Conservation (phyloP, 2,797 vertebrate species). For the Cossypha caffra region DNA sequence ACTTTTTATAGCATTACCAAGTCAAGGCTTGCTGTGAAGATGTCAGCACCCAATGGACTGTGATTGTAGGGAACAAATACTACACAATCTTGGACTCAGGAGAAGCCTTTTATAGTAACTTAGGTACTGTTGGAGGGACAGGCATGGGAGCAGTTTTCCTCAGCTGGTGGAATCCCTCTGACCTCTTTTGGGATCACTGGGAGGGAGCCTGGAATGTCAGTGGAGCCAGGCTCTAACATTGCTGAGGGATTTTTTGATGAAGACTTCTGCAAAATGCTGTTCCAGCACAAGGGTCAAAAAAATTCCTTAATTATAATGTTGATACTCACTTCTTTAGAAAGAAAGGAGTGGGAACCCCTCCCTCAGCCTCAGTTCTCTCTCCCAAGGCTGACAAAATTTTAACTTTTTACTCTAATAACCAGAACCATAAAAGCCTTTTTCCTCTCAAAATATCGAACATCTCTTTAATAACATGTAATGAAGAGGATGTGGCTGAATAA, state of each 20-base stretch:
- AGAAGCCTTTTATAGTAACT: conserved; percentile 30
- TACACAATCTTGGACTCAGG: background rate
- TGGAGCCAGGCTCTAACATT: background rate
- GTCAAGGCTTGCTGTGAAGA: background rate
- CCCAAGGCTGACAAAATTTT: background rate
- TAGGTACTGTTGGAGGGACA: background rate
- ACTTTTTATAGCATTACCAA: background rate
- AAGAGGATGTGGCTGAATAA: conserved; percentile 69
- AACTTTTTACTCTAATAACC: conserved; percentile 13
- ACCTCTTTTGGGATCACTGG: background rate
- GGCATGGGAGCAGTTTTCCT: background rate
- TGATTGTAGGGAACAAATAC: background rate
- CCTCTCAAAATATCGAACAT: background rate
- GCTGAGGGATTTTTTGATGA: background rate
- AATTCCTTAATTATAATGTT: background rate
- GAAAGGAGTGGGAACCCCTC: background rate
- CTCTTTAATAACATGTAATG: conserved; percentile 52
- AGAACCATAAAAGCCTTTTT: conserved; percentile 12
- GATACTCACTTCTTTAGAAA: background rate
- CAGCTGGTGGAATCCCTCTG: background rate
- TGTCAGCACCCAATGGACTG: background rate
- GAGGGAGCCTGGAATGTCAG: background rate
- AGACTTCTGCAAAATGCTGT: background rate
- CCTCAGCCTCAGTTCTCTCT: background rate
- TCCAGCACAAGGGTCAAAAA: background rate